Evolutionary conservation across 2,113 vertebrate genomes (phyloP).

Genomic region (Etheostoma cragini): DNA sequence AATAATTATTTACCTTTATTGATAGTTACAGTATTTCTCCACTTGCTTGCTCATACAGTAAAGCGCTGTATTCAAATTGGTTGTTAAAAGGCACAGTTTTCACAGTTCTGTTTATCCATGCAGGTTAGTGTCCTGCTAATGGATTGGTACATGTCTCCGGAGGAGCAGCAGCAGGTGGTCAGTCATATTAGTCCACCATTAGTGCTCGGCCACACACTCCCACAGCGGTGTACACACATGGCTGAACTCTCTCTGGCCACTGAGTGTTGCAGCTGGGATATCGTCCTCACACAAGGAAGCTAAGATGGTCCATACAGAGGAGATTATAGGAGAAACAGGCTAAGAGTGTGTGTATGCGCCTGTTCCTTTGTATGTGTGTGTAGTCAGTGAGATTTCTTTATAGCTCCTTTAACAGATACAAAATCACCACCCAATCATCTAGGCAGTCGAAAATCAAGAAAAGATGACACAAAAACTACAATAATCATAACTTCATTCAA

Average conservation of each 20-base stretch:
- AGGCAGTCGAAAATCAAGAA: no score
- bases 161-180: slow-evolving; percentile 26
- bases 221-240: neutral
- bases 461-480: no score
- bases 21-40: neutral
- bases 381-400: no score
- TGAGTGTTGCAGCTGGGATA: slow-evolving; percentile 13
- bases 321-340: neutral
- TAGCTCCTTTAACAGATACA: no score
- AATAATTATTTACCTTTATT: neutral
- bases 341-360: neutral
- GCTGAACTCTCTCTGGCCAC: slow-evolving; percentile 14
- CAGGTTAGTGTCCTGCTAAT: slow-evolving; percentile 51
- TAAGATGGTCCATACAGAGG: neutral
- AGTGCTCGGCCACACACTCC: neutral
- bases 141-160: slow-evolving; percentile 40
- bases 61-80: neutral
- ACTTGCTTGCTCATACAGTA: neutral
- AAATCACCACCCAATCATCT: no score
- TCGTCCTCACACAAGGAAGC: slow-evolving; percentile 11
- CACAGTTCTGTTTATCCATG: no score
- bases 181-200: slow-evolving; percentile 33
- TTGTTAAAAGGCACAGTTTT: no score
- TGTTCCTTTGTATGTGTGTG: neutral
- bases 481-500: no score